These are phyloP conservation scores for Porites evermanni DNA, from an alignment of 92 coral and sea anemone species.

Conservation along the genomic window DNA sequence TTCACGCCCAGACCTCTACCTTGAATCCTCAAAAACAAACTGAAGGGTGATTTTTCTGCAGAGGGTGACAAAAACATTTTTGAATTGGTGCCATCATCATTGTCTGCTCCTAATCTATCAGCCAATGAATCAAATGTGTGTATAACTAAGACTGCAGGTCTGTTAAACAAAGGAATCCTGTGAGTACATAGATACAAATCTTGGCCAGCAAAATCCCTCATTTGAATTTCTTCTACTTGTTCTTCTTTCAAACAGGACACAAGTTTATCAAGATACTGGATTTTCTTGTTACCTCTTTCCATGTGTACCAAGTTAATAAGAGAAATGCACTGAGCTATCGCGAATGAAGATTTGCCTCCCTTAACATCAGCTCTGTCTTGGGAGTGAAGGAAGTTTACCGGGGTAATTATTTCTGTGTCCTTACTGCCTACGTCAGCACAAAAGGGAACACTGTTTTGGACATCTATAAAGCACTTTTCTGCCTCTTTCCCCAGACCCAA, in stretches of 20 bases:
- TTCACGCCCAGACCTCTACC: not conserved
- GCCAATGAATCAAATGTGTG: not conserved
- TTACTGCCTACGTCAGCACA: not conserved
- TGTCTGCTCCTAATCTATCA: not conserved
- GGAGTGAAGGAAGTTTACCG: no score
- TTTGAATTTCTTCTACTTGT: not conserved
- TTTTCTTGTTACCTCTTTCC: not conserved
- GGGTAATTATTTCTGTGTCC: not conserved
- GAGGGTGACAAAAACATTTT: not conserved
- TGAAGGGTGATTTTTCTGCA: not conserved
- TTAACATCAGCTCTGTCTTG: not conserved
- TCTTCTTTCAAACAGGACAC: not conserved
- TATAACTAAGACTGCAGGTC: not conserved
- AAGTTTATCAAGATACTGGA: not conserved
- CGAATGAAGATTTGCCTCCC: not conserved
- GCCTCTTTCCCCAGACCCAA: constrained; percentile 9
- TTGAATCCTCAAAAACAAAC: constrained; percentile 1
- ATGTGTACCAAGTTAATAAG: not conserved
- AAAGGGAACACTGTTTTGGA: not conserved
- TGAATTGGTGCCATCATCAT: no score
- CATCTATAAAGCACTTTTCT: not conserved
- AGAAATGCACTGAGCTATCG: not conserved
- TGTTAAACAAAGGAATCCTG: no score
- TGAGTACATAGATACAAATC: not conserved
- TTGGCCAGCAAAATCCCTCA: not conserved